Base-by-base conservation (phyloP, 2,888 invertebrate genomes). In the Agonopterix arenella region DNA sequence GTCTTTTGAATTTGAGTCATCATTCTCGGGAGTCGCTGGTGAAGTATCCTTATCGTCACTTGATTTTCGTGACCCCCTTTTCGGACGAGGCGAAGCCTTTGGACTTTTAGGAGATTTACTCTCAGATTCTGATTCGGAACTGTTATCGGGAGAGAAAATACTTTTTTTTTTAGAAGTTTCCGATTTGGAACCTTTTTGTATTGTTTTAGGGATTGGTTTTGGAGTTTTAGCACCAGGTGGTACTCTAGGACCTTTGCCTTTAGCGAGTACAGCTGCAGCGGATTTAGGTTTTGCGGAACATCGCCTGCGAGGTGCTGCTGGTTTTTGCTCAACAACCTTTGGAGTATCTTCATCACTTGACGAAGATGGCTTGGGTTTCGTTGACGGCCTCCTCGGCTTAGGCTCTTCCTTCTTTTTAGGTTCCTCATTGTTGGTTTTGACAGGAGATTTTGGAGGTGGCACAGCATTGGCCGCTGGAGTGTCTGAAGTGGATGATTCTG, bases 71-170 rank as follows among this genome's bases (percentile, higher is more conserved):
- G 81, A 68, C 10, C 66, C 61, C 48, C 79, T 68, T 56, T 85
- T 86, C 44, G 70, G 70, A 52, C 69, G 66, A 0, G 79, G 79
- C 5, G 84, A 80, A 5, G 54, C 62, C 61, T 84, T 84, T 0
- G 80, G 73, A 54, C 77, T 78, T 50, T 69, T 68, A 0, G 76
- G 71, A 11, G 90, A 70, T 52, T 80, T 80, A 43, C 88, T 77
- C 62, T 91, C 83, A 1, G 84, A 66, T 62, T 84, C 82, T 46
- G 81, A 80, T 71, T 81, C 81, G 52, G 90, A 79, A 73, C 84
- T 85, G 66, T 95, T 95, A 60, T 94, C 95, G 0, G 95, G 95
- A 49, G 95, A 95, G 66, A 95, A 95, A 66, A 95, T 95, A 66
- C 95, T 94, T 70, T 94, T 95, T 73, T 93, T 94, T 67, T 93